These are phyloP conservation scores for Sinelater perroti DNA, from an alignment of 2,888 invertebrate species.

Conservation along the genomic window DNA sequence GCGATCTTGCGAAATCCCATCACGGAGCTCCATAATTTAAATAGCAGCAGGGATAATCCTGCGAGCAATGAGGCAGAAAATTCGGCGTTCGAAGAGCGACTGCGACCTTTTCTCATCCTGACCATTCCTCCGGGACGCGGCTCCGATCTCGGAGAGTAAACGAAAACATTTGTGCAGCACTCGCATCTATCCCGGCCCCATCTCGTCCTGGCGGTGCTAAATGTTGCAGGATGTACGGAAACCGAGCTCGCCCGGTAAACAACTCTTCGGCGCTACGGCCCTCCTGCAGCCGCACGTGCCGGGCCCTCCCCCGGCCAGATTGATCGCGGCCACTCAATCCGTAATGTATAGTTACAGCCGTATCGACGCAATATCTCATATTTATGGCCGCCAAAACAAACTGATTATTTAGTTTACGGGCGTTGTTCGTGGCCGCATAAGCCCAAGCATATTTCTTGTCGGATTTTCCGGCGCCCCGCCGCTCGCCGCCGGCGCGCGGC, in stretches of 20 bases:
- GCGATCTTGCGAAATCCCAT: too few species aligned
- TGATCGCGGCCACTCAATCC: constrained; percentile 41
- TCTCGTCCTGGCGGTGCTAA: constrained; percentile 31
- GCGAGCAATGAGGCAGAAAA: neutral
- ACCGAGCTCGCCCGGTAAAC: constrained; percentile 33
- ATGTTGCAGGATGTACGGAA: constrained; percentile 35
- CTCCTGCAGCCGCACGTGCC: constrained; percentile 41
- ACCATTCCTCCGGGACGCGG: constrained; percentile 12
- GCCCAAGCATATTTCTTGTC: constrained; percentile 24
- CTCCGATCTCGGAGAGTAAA: constrained; percentile 19
- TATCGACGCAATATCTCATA: constrained; percentile 44
- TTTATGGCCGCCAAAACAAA: constrained; percentile 40
- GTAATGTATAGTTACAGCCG: constrained; percentile 46
- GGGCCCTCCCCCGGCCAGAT: constrained; percentile 34
- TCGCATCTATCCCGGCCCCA: constrained; percentile 30
- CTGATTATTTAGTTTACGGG: constrained; percentile 35
- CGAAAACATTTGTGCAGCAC: constrained; percentile 34
- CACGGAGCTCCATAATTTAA: neutral
- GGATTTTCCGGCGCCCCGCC: constrained; percentile 14
- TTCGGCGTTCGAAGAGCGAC: neutral
- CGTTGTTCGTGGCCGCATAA: constrained; percentile 23
- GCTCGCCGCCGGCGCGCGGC: neutral
- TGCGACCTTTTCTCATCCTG: constrained; percentile 7
- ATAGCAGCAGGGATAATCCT: neutral
- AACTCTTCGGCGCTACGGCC: constrained; percentile 33